Base-by-base conservation (phyloP, 2,888 invertebrate genomes). In the Plemyria rubiginata region DNA sequence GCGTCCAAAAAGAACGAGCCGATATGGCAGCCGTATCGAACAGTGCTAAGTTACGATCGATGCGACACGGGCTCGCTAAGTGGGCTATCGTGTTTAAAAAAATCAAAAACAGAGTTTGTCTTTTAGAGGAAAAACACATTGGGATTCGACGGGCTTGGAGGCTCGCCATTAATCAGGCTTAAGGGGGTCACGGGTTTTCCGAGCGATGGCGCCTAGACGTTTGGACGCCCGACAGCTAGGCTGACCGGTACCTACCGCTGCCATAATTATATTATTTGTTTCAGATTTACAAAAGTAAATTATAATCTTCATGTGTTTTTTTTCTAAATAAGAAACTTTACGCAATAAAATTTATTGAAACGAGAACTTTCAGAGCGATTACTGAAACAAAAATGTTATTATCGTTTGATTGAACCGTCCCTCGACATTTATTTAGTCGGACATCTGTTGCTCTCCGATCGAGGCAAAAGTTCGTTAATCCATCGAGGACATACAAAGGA, bases 71-170 rank as follows among this genome's bases (percentile, higher is more conserved):
- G 74, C 75, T 65, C 85, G 83, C 85, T 92, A 92, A 92, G 86
- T 92, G 92, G 90, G 79, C 90, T 90, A 90, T 87, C 91, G 87
- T 92, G 92, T 92, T 87, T 86, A 81, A 73, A 84, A 86, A 86
- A 84, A 85, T 84, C 78, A 81, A 88, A 89, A 87, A 83, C 78
- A 73, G 75, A 79, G 80, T 80, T 82, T 83, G 80, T 79, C 78
- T 75, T 77, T 81, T 79, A 76, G 75, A 71, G 68, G 80, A 85
- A 84, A 85, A 84, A 82, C 79, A 84, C 73, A 80, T 70, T 68
- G 70, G 69, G 76, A 79, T 81, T 80, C 75, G 77, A 73, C 72
- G 67, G 69, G 75, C 72, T 71, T 77, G 55, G 64, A 70, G 60
- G 62, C 56, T 72, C 62, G 72, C 75, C 80, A 87, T 90, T 90